phyloP scores from a whole-genome alignment of 2,113 vertebrate genomes.

The Dunckerocampus dactyliophorus region DNA sequence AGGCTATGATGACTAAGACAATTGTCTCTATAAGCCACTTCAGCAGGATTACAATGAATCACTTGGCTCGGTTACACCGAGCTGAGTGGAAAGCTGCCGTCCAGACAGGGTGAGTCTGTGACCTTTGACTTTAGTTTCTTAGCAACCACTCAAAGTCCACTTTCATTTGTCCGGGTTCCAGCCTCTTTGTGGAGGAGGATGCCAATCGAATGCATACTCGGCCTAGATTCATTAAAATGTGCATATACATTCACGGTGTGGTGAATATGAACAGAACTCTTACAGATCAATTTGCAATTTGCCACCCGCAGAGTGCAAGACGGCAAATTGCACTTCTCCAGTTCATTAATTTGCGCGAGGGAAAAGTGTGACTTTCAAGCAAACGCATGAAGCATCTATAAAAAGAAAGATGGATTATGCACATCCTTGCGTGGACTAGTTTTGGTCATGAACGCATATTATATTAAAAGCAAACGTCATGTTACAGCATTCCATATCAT shows the following conservation, averaged over 20 bases:
- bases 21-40: slow-evolving; percentile 47
- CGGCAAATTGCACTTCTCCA: slow-evolving; percentile 9
- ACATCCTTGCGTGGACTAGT: no score
- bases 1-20: slow-evolving; percentile 51
- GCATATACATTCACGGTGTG: background rate
- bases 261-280: background rate
- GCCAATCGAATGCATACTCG: background rate
- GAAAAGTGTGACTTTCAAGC: slow-evolving; percentile 4
- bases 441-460: background rate
- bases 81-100: slow-evolving; percentile 18
- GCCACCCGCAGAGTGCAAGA: slow-evolving; percentile 8
- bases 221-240: background rate
- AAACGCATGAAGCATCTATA: background rate
- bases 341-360: slow-evolving; percentile 7
- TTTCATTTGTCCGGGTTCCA: slow-evolving; percentile 6
- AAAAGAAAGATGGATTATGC: background rate
- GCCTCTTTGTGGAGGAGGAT: background rate
- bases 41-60: slow-evolving; percentile 48
- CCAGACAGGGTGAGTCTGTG: slow-evolving; percentile 13
- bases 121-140: slow-evolving; percentile 35
- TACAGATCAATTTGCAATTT: slow-evolving; percentile 4
- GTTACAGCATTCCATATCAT: no score
- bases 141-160: background rate
- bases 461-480: no score
- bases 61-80: slow-evolving; percentile 38